These are phyloP conservation scores for Phyllotreta striolata DNA, from an alignment of 2,888 invertebrate species.

Conservation along the genomic window DNA sequence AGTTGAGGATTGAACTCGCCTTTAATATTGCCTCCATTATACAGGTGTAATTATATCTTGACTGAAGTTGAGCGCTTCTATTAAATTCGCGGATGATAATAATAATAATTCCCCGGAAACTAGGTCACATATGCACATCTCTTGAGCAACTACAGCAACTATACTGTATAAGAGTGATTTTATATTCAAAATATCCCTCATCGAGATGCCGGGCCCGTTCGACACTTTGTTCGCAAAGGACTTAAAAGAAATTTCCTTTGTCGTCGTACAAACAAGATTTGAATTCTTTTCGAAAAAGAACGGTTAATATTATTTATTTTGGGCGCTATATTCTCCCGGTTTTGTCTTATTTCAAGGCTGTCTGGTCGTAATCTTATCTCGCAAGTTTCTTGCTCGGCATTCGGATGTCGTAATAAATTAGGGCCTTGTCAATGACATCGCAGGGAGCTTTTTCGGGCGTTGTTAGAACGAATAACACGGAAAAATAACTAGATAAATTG, in stretches of 20 bases:
- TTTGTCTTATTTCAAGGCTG: slow-evolving; percentile 23
- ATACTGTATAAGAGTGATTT: too few relatives aligned
- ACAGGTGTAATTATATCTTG: too few relatives aligned
- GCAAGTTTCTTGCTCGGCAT: slow-evolving; percentile 30
- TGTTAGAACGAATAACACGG: not conserved
- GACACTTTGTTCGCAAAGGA: not conserved
- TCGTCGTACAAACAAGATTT: slow-evolving; percentile 25
- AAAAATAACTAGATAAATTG: slow-evolving; percentile 9
- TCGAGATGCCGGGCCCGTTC: too few relatives aligned
- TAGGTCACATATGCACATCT: not conserved
- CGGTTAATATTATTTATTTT: slow-evolving; percentile 28
- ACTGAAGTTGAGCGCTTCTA: too few relatives aligned
- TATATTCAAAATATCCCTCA: too few relatives aligned
- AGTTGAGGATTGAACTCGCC: too few relatives aligned
- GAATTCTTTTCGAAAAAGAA: slow-evolving; percentile 21
- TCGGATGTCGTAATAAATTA: slow-evolving; percentile 33
- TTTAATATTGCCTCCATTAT: too few relatives aligned
- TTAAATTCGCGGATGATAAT: not conserved
- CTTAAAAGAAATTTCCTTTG: not conserved
- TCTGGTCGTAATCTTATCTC: slow-evolving; percentile 36
- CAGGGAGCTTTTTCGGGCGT: slow-evolving; percentile 14
- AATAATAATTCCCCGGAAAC: not conserved
- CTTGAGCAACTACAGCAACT: too few relatives aligned
- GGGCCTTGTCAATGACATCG: slow-evolving; percentile 27
- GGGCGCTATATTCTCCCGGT: slow-evolving; percentile 7